A percentile compares a stretch with the other conserved stretches of the same genome.
Conservation (phyloP, 1,140 invertebrate genomes). For the Orius insidiosus region DNA sequence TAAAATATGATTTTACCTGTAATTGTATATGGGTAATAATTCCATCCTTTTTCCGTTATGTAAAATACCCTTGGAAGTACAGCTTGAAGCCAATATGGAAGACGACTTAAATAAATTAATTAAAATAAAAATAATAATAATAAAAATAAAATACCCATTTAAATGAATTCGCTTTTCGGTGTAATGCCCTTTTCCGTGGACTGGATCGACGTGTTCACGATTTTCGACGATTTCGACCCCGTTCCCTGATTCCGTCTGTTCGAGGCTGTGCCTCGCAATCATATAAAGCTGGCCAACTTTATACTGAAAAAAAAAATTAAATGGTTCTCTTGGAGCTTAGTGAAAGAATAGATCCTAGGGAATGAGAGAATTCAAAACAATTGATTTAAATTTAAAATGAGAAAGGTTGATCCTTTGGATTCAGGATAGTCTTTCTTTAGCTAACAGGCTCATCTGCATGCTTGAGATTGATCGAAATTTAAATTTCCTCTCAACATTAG, state of each 20-base stretch:
- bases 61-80: conserved; percentile 81
- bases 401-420: too few species aligned
- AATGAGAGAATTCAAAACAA: conserved; percentile 3
- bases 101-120: conserved; percentile 31
- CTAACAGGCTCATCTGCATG: too few species aligned
- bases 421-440: too few species aligned
- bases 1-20: too few species aligned
- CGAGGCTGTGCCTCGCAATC: conserved; percentile 82
- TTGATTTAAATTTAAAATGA: conserved; percentile 9
- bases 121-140: background rate
- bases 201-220: conserved; percentile 54
- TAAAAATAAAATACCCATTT: too few species aligned
- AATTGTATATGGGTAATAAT: conserved; percentile 83
- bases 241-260: conserved; percentile 75
- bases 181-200: conserved; percentile 68
- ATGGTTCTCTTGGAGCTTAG: conserved; percentile 17
- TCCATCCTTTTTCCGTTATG: conserved; percentile 86
- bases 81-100: conserved; percentile 78
- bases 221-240: conserved; percentile 85
- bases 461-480: too few species aligned
- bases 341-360: conserved; percentile 1
- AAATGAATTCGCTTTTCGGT: conserved; percentile 54
- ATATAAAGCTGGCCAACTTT: conserved; percentile 83
- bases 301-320: too few species aligned
- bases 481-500: background rate